Base-by-base conservation (phyloP, 2,888 invertebrate species). In the Plebejus argus region DNA sequence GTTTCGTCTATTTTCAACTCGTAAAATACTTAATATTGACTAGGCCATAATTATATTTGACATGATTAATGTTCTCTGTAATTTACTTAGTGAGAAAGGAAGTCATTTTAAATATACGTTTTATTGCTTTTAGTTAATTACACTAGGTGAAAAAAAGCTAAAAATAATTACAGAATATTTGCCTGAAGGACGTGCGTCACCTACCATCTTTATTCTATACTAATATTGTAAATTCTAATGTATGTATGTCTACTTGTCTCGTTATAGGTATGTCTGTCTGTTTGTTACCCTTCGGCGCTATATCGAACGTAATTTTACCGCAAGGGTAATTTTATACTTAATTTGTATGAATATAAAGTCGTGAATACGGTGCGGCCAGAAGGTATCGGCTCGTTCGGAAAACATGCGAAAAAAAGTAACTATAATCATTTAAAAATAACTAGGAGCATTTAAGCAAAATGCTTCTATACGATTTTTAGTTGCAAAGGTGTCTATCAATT, bases 1-100 rank as follows among this genome's bases (percentile, higher is more conserved):
- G 39, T 12, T 45, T 45, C n/a, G 3, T 58, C 58, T 18, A 20
- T 1, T 58, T 53, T 53, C 82, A 83, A 81, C 82, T 72, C 49
- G 4, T 4, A 15, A 4, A 45, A 81, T 82, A 82, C 84, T 85
- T 86, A 85, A 82, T 85, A 86, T 85, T 82, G 84, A 85, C 81
- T 84, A 82, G 83, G 85, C 85, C 83, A 83, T 84, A 83, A 83
- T 86, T 86, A 72, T 49, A 49, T 72, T 72, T 28, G 15, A 72
- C 15, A 23, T 72, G 49, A 49, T 23, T 72, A 20, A 71, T 71
- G 45, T 35, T 20, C 45, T 15, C 28, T 15, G 53, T 53, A 53
- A 53, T 74, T 28, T 74, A 74, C 18, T 70, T 28, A 39, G 58
- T 28, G 10, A 45, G 20, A 58, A 77, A 35, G 70, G 49, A 70